Conservation (phyloP, 2,888 invertebrate species). For the Ethmia dodecea region DNA sequence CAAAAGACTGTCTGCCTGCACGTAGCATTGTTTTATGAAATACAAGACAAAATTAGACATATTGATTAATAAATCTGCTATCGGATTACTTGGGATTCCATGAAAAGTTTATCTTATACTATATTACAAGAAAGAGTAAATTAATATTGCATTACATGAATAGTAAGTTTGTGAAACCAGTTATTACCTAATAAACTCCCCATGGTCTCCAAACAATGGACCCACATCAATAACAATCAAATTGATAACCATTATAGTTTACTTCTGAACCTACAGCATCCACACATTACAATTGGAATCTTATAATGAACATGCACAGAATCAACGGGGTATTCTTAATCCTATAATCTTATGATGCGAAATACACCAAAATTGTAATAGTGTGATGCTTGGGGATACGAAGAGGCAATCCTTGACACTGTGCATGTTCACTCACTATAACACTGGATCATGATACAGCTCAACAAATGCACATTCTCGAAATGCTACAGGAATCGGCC, state of each 20-base stretch:
- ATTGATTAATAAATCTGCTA: background rate
- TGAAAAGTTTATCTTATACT: constrained; percentile 8
- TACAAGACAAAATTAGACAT: background rate
- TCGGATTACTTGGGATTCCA: constrained; percentile 2
- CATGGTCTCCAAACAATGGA: constrained; percentile 34
- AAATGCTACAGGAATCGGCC: constrained; percentile 61
- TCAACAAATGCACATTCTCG: constrained; percentile 67
- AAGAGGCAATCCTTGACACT: constrained; percentile 14
- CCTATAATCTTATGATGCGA: constrained; percentile 12
- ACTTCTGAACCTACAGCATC: constrained; percentile 57
- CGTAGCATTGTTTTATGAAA: constrained; percentile 36
- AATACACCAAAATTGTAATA: constrained; percentile 43
- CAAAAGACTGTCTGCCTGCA: constrained; percentile 54
- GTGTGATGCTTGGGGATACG: constrained; percentile 19
- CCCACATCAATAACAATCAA: constrained; percentile 13
- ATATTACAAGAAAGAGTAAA: constrained; percentile 7
- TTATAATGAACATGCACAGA: constrained; percentile 59
- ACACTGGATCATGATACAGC: constrained; percentile 47
- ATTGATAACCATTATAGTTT: constrained; percentile 17
- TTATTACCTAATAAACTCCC: constrained; percentile 15
- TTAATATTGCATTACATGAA: constrained; percentile 13
- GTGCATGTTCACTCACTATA: constrained; percentile 49
- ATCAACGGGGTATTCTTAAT: constrained; percentile 30
- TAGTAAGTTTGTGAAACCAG: constrained; percentile 6
- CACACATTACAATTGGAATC: constrained; percentile 59